Evolutionary conservation across 2,888 invertebrate genomes (phyloP), one percentile per base, ranked within the genome.

Genomic region (Clusia tigrina): DNA sequence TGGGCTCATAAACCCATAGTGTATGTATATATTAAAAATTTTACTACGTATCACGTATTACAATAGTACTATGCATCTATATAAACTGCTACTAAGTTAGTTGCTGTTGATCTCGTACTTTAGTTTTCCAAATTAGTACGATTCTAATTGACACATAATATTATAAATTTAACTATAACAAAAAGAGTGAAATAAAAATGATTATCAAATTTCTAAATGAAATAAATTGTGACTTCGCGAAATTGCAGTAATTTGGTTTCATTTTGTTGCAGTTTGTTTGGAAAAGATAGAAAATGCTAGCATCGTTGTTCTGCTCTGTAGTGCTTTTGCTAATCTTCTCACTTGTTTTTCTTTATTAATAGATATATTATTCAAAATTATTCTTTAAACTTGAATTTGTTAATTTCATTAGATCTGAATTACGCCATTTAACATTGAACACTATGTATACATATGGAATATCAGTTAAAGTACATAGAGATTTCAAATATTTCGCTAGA

Each of bases 331-430:
- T 52, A 18, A 22, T 57, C 23, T 26, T 32, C 18, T 58, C 12
- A 9, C 23, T 61, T 48, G 25, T 51, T 61, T 62, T 65, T 63
- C n/a, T 52, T 57, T 64, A 32, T 9, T 32, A 9, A 32, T 32
- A 32, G 12, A 9, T 64, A 56, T 60, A 52, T 62, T 66, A 66
- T 54, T 63, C 63, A 58, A 64, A 59, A 23, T 61, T 64, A 46
- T 46, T 56, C 54, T 54, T 38, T 58, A 26, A 26, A 18, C 56
- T 56, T 59, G 51, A 42, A 24, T 60, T 60, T 65, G 53, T 63
- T 60, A 51, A 65, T 65, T 58, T 63, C 53, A 58, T 64, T 63
- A 56, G 62, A 20, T 48, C 42, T 42, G 3, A 48, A 48, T 42
- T 42, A 42, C 42, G 22, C 48, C 18, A 48, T 48, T 48, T 48